Evolutionary conservation across 1,140 invertebrate species (phyloP).

Genomic region (Aphis gossypii): DNA sequence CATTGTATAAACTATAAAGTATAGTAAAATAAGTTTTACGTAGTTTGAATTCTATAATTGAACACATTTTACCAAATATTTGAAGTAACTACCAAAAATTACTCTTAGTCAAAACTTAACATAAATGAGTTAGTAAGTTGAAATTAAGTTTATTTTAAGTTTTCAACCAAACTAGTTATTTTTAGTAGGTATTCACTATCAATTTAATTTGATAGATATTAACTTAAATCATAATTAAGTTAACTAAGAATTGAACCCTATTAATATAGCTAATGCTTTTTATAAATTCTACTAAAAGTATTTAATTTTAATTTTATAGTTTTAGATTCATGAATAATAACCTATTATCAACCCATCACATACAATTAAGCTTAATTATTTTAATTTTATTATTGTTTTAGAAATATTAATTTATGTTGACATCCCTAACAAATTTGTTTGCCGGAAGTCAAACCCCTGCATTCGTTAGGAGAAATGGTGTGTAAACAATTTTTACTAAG

Average conservation of each 20-base stretch:
- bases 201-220: neutral
- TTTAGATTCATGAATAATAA: neutral
- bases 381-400: neutral
- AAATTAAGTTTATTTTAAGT: neutral
- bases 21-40: neutral
- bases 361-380: neutral
- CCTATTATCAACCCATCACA: neutral
- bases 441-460: neutral
- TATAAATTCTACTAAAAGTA: neutral
- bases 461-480: neutral
- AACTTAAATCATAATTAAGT: neutral
- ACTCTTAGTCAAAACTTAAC: neutral
- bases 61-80: neutral
- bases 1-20: no score
- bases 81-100: neutral
- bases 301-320: neutral
- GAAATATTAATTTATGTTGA: constrained; percentile 5
- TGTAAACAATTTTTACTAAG: constrained; percentile 10
- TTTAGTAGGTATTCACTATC: neutral
- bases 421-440: neutral
- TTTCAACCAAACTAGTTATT: neutral
- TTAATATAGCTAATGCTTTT: neutral
- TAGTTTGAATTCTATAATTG: neutral
- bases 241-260: neutral
- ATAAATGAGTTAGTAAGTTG: neutral